Percentiles rank a stretch among this genome's conserved stretches.
phyloP scores from a whole-genome alignment of 2,797 vertebrate species.

The Bothrops alternatus region DNA sequence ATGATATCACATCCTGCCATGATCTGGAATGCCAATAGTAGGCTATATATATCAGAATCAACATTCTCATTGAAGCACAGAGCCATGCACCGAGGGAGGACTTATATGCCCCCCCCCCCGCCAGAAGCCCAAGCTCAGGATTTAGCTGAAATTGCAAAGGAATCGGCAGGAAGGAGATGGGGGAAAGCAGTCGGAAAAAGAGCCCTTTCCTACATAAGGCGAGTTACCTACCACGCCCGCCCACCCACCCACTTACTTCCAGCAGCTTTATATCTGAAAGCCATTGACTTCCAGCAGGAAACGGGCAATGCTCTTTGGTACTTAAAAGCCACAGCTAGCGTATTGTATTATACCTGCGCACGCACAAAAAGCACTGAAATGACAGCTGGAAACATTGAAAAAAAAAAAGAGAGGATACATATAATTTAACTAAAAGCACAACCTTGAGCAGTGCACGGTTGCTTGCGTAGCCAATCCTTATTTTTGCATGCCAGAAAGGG shows the following conservation, averaged over 20 bases:
- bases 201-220: neutral
- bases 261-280: neutral
- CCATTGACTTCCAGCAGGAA: slow-evolving; percentile 5
- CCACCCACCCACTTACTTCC: neutral
- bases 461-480: neutral
- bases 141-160: slow-evolving; percentile 1
- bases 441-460: neutral
- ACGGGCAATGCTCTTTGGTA: neutral
- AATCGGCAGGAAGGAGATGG: neutral
- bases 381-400: neutral
- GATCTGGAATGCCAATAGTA: slow-evolving; percentile 57
- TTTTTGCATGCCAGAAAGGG: neutral
- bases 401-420: neutral
- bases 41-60: slow-evolving; percentile 58
- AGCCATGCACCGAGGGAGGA: slow-evolving; percentile 42
- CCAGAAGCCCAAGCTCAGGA: neutral
- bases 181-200: neutral
- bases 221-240: neutral
- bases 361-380: neutral
- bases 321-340: neutral
- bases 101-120: neutral
- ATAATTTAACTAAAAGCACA: neutral
- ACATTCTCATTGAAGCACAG: slow-evolving; percentile 51
- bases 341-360: neutral
- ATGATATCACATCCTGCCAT: slow-evolving; percentile 64